phyloP scores from a whole-genome alignment of 2,797 vertebrate genomes.

The Odontamblyopus rebecca region DNA sequence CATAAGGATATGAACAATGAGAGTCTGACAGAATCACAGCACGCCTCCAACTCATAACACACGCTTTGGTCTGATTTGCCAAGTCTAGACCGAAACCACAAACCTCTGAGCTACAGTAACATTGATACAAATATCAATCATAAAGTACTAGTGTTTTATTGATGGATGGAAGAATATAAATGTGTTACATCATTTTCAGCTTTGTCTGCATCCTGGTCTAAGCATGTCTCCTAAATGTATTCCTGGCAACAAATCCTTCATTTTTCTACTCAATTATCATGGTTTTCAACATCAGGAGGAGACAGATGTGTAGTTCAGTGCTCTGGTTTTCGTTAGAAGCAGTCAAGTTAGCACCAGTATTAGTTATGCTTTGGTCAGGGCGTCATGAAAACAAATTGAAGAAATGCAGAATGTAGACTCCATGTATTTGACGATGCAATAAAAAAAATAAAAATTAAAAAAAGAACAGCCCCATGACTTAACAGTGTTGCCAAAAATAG shows the following conservation, averaged over 20 bases:
- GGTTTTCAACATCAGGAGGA: constrained; percentile 39
- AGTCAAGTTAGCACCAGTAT: constrained; percentile 24
- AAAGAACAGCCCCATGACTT: too few relatives aligned
- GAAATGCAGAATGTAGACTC: neutral
- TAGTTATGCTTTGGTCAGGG: constrained; percentile 30
- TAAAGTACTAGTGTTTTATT: neutral
- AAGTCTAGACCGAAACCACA: constrained; percentile 11
- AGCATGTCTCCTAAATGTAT: constrained; percentile 26
- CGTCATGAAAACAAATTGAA: neutral
- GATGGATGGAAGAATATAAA: constrained; percentile 5
- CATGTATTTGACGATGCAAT: neutral
- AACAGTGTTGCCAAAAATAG: too few relatives aligned
- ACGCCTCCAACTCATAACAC: neutral
- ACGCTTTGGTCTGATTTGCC: constrained; percentile 9
- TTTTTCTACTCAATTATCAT: constrained; percentile 42
- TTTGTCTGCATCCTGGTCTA: constrained; percentile 12
- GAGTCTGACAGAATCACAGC: constrained; percentile 5
- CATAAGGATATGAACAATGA: constrained; percentile 6
- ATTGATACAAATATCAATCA: constrained; percentile 11
- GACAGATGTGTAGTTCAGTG: constrained; percentile 40
- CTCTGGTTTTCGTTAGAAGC: constrained; percentile 44
- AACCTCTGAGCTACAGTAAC: constrained; percentile 9
- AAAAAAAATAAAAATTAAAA: too few relatives aligned
- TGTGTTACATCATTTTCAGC: constrained; percentile 10
- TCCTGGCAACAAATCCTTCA: constrained; percentile 36